A percentile compares a stretch with the other conserved stretches of the same genome.
phyloP scores from a whole-genome alignment of 53 echinoderm and acorn worm genomes.

The Patiria pectinifera region DNA sequence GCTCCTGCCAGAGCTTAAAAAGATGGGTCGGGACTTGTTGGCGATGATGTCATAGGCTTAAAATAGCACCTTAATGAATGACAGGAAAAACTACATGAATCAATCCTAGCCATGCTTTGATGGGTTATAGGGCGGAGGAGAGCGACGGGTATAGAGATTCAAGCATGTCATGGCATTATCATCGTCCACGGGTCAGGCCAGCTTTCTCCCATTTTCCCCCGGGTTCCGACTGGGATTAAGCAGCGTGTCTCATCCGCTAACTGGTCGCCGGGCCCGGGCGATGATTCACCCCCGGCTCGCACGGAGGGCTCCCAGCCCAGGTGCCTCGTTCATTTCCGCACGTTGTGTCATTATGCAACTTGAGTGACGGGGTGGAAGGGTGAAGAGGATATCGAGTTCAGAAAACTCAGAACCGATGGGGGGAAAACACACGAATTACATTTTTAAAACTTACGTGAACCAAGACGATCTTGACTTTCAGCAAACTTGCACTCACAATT shows the following conservation, averaged over 20 bases:
- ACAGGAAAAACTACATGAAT: neutral
- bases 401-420: neutral
- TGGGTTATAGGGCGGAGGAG: neutral
- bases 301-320: constrained; percentile 2
- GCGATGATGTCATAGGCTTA: neutral
- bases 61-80: neutral
- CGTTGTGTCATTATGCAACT: neutral
- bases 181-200: constrained; percentile 15
- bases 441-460: neutral
- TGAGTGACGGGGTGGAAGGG: neutral
- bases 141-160: neutral
- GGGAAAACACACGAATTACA: neutral
- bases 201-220: constrained; percentile 38
- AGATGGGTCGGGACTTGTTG: neutral
- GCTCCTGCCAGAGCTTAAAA: neutral
- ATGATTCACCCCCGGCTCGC: constrained; percentile 29
- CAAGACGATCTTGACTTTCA: neutral
- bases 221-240: constrained; percentile 56
- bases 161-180: constrained; percentile 43
- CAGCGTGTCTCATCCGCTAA: constrained; percentile 54
- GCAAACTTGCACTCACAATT: neutral
- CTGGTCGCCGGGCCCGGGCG: constrained; percentile 14
- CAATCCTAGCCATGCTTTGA: neutral
- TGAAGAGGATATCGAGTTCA: neutral
- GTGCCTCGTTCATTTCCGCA: constrained; percentile 49